phyloP scores from a whole-genome alignment of 2,113 vertebrate genomes.

The Excalfactoria chinensis region DNA sequence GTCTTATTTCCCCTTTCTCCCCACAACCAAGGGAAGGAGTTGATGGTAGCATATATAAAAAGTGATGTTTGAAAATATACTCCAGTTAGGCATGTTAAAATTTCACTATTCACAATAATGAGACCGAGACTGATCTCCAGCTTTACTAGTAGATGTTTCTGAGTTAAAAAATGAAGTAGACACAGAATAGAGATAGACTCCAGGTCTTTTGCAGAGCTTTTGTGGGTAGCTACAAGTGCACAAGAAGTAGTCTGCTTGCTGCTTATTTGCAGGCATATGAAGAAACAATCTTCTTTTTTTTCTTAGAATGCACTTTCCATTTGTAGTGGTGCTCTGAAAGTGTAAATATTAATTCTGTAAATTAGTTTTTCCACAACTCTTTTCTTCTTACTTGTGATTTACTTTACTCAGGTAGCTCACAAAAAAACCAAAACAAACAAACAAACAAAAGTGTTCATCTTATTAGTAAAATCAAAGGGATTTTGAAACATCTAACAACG shows the following conservation, averaged over 20 bases:
- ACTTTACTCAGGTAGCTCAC: not conserved
- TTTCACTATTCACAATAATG: not conserved
- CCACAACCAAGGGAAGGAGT: not conserved
- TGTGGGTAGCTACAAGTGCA: not conserved
- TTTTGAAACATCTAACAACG: not conserved
- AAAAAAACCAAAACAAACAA: not conserved
- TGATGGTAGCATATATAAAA: not conserved
- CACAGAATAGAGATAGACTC: not conserved
- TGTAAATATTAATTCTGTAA: not conserved
- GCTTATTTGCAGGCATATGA: not conserved
- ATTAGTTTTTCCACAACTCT: not conserved
- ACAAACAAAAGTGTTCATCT: not conserved
- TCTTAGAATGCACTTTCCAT: not conserved
- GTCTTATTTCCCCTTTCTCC: not conserved
- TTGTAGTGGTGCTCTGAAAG: not conserved
- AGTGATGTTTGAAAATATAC: not conserved
- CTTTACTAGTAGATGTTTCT: not conserved
- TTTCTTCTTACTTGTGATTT: not conserved
- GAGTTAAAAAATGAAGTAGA: not conserved
- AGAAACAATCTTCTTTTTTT: accelerated
- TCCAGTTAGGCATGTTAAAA: not conserved
- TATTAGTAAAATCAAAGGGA: not conserved
- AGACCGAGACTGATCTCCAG: not conserved
- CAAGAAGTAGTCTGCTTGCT: not conserved
- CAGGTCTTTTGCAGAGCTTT: not conserved